Conservation (phyloP, 2,888 invertebrate genomes). For the Apoda limacodes region DNA sequence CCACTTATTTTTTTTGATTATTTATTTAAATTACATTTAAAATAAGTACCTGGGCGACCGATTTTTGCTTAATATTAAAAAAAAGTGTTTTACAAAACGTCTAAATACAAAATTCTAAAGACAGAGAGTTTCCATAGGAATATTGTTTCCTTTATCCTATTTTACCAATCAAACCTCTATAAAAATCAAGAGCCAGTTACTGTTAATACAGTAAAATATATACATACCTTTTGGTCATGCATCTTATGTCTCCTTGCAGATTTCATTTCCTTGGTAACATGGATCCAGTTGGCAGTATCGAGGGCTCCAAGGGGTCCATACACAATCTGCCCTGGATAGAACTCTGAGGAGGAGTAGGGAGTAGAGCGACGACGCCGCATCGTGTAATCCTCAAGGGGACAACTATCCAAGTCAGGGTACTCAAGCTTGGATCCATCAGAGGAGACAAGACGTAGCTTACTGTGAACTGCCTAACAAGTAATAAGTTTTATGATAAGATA, state of each 20-base stretch:
- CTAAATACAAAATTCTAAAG: no score
- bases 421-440: constrained; percentile 75
- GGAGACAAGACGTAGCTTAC: constrained; percentile 74
- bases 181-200: no score
- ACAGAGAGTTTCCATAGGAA: no score
- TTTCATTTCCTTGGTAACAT: constrained; percentile 81
- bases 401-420: constrained; percentile 76
- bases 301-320: constrained; percentile 80
- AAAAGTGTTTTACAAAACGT: no score
- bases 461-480: constrained; percentile 66
- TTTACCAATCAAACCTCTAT: no score
- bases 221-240: constrained; percentile 65
- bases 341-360: constrained; percentile 58
- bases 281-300: constrained; percentile 85
- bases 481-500: neutral
- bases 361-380: constrained; percentile 72
- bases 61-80: no score
- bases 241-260: constrained; percentile 69
- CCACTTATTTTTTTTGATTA: no score
- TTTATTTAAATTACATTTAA: no score
- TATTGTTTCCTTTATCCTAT: no score
- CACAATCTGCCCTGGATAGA: constrained; percentile 69
- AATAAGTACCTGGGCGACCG: no score
- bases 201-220: constrained; percentile 1
- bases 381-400: constrained; percentile 78